These are phyloP conservation scores for Heliothis virescens DNA, from an alignment of 1,140 invertebrate genomes.

Conservation along the genomic window DNA sequence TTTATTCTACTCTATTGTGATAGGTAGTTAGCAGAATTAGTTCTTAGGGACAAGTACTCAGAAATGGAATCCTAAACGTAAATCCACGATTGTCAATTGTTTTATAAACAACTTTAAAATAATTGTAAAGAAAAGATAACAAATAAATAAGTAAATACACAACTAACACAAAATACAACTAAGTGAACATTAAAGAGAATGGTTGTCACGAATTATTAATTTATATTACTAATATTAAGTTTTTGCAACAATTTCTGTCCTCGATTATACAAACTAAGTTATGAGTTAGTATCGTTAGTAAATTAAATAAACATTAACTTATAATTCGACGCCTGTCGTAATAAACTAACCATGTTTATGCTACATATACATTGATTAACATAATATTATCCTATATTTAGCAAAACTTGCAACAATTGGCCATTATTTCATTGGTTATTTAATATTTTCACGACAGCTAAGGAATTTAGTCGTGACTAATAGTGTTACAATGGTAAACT, in stretches of 20 bases:
- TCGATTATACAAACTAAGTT: neutral
- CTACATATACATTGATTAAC: neutral
- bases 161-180: no score
- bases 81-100: no score
- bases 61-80: no score
- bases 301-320: constrained; percentile 3
- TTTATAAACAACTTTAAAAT: no score
- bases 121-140: no score
- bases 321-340: neutral
- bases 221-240: no score
- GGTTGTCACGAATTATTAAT: neutral
- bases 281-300: neutral
- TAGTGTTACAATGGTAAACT: neutral
- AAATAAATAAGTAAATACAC: no score
- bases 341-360: neutral
- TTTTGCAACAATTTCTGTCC: neutral
- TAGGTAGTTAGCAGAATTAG: no score
- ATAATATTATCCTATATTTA: neutral
- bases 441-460: neutral
- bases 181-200: no score
- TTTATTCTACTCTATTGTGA: no score
- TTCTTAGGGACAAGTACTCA: no score
- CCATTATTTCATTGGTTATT: constrained; percentile 1
- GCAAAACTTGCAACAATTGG: neutral
- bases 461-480: neutral